phyloP scores from a whole-genome alignment of 2,113 vertebrate species.

The Clarias macrocephalus region DNA sequence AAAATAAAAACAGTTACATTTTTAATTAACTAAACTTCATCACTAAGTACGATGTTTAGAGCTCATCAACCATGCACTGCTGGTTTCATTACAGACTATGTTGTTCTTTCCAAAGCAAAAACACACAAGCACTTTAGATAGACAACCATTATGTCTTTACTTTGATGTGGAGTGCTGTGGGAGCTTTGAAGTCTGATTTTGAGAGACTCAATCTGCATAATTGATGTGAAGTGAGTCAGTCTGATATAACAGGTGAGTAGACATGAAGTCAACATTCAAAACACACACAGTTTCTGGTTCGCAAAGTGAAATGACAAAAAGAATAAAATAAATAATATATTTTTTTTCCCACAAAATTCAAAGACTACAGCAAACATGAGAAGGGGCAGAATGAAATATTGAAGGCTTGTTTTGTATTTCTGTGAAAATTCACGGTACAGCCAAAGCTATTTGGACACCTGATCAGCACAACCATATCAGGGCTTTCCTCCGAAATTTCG shows the following conservation, averaged over 20 bases:
- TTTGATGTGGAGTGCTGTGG: slow-evolving; percentile 43
- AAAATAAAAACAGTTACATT: not conserved
- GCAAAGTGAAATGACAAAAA: no score
- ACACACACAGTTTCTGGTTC: not conserved
- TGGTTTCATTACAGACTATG: not conserved
- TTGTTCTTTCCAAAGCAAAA: slow-evolving; percentile 21
- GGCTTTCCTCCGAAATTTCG: no score
- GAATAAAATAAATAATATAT: no score
- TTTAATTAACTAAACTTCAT: not conserved
- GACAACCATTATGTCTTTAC: slow-evolving; percentile 43
- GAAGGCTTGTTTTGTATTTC: not conserved
- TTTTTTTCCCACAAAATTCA: no score
- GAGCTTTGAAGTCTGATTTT: slow-evolving; percentile 34
- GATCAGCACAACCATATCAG: not conserved
- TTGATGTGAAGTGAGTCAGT: slow-evolving; percentile 42
- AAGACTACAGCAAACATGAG: not conserved
- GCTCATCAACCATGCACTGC: not conserved
- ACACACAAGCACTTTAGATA: slow-evolving; percentile 9
- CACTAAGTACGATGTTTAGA: not conserved
- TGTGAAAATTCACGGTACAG: not conserved
- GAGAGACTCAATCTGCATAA: slow-evolving; percentile 42
- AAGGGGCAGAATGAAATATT: not conserved
- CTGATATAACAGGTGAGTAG: slow-evolving; percentile 33
- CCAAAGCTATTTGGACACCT: not conserved
- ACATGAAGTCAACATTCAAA: slow-evolving; percentile 8